Conservation (phyloP, 2,113 vertebrate species). For the Chaenocephalus aceratus region DNA sequence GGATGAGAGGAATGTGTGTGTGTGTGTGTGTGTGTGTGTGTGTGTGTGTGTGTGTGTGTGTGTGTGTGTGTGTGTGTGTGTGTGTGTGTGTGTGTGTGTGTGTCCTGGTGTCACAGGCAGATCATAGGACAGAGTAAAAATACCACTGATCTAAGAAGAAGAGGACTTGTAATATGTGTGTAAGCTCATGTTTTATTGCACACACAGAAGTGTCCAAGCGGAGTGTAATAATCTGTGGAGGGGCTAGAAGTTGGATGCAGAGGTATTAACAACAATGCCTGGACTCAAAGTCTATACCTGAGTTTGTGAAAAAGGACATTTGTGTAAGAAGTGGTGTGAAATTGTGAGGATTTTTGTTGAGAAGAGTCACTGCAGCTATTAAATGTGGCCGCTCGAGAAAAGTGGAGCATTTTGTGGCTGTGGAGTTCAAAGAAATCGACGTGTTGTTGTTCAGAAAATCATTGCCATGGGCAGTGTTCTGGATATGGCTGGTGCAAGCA, state of each 20-base stretch:
- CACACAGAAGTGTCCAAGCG: background rate
- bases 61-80: background rate
- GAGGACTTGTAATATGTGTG: constrained; percentile 1
- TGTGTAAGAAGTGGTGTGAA: background rate
- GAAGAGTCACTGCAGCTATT: background rate
- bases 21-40: background rate
- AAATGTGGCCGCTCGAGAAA: background rate
- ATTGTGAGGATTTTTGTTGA: background rate
- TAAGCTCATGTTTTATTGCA: background rate
- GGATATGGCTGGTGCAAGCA: constrained; percentile 14
- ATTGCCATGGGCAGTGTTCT: constrained; percentile 19
- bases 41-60: background rate
- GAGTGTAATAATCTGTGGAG: constrained; percentile 16
- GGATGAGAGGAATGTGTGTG: constrained; percentile 6
- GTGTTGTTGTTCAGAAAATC: constrained; percentile 24
- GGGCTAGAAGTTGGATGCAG: background rate
- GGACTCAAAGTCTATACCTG: background rate
- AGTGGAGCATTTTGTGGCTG: constrained; percentile 1
- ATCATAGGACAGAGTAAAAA: constrained; percentile 56
- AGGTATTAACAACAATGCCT: background rate
- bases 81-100: background rate
- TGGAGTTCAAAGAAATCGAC: constrained; percentile 17
- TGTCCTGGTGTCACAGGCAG: constrained; percentile 28
- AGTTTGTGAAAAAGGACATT: background rate
- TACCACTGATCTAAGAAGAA: constrained; percentile 39